A percentile compares a stretch with the other conserved stretches of the same genome.
Conservation (phyloP, 2,113 vertebrate species). For the Elephantulus edwardii region DNA sequence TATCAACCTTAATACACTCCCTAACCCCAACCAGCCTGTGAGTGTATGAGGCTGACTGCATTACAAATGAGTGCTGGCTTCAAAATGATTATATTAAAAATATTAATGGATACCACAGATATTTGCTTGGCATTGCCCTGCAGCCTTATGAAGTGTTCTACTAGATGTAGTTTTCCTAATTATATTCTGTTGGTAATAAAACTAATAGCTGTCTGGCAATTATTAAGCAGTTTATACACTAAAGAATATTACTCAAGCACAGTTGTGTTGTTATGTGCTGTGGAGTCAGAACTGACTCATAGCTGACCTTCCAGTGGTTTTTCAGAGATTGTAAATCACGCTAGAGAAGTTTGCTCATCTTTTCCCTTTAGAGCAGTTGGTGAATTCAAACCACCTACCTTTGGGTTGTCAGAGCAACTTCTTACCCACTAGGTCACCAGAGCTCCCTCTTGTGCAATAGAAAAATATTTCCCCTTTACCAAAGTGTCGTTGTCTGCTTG, state of each 20-base stretch:
- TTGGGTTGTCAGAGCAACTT: too few relatives aligned
- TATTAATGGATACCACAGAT: background rate
- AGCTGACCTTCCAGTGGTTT: too few relatives aligned
- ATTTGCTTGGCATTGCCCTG: background rate
- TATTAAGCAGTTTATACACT: background rate
- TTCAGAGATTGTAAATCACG: too few relatives aligned
- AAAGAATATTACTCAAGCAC: background rate
- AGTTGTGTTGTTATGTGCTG: too few relatives aligned
- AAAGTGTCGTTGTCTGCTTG: too few relatives aligned
- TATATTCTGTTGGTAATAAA: background rate
- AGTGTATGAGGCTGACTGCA: background rate
- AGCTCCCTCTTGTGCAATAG: too few relatives aligned
- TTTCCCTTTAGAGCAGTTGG: too few relatives aligned
- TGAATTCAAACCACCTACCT: too few relatives aligned
- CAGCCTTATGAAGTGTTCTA: background rate
- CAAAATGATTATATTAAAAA: background rate
- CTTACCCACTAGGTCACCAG: too few relatives aligned
- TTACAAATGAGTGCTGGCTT: background rate
- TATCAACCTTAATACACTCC: background rate
- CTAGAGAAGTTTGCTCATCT: too few relatives aligned
- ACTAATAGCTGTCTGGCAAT: background rate
- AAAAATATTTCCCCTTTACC: constrained; percentile 38
- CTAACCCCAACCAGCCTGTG: background rate
- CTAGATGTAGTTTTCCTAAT: background rate
- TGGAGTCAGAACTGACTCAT: too few relatives aligned